phyloP scores from a whole-genome alignment of 1,140 invertebrate species.

The Drosophila repletoides region DNA sequence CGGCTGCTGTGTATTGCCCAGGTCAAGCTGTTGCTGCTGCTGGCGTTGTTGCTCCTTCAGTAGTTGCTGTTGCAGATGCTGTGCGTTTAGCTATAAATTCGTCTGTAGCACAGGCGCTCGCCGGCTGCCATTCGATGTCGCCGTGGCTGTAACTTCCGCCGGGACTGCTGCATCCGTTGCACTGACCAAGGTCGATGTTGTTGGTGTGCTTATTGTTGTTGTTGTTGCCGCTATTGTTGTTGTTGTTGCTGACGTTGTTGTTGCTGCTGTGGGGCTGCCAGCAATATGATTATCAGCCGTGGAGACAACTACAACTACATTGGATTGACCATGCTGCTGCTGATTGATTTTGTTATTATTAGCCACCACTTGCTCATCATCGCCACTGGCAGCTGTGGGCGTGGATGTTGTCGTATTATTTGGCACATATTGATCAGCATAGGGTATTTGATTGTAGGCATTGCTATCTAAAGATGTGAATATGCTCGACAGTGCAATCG shows the following conservation, averaged over 20 bases:
- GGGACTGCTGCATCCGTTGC: conserved; percentile 19
- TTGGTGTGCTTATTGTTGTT: conserved; percentile 4
- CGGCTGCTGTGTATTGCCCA: background rate
- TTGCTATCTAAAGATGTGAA: conserved; percentile 74
- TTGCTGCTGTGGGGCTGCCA: conserved; percentile 15
- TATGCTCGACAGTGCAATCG: conserved; percentile 72
- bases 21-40: conserved; percentile 13
- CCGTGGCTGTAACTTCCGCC: conserved; percentile 3
- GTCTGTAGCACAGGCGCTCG: conserved; percentile 63
- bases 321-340: conserved; percentile 56
- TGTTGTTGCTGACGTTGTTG: conserved; percentile 14
- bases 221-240: conserved; percentile 9
- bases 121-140: conserved; percentile 21
- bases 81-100: conserved; percentile 80
- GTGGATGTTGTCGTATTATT: conserved; percentile 58
- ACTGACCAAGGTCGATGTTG: background rate
- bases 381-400: conserved; percentile 41
- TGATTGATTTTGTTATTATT: conserved; percentile 82
- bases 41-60: conserved; percentile 62
- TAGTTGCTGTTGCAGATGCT: conserved; percentile 70
- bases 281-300: conserved; percentile 40
- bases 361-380: conserved; percentile 60
- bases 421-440: conserved; percentile 82
- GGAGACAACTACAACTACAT: conserved; percentile 18
- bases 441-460: conserved; percentile 77